Evolutionary conservation across 2,113 vertebrate species (phyloP), one percentile per base, ranked within the genome.

Genomic region (Hyaena hyaena): DNA sequence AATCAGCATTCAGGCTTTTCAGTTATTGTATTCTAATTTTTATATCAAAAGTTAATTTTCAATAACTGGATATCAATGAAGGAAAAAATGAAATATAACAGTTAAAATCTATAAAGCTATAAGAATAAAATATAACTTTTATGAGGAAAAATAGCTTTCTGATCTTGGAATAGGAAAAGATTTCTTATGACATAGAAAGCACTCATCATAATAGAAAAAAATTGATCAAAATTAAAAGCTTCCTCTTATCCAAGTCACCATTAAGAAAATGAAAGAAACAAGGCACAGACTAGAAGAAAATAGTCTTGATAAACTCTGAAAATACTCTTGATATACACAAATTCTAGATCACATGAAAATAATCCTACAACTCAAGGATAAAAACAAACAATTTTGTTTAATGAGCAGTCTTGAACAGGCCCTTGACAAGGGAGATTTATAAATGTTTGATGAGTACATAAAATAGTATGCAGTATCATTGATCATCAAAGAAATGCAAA

Each of bases 261-360:
- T 82, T 87, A 90, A 94, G 73, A 87, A 97, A 92, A 96, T 89
- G 53, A 94, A 48, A 69, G 26, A 96, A 31, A 55, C 17, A 95
- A 88, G 26, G 1, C 35, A 91, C 28, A 66, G 31, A 85, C 23
- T 71, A 63, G 33, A 90, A 95, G 24, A 90, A 88, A 92, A 88
- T 94, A 50, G 33, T 93, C 11, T 87, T 79, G 5, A 50, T 33
- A 85, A 19, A 79, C 14, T 28, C 17, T 80, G 63, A 93, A 94
- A 88, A 95, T 86, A 71, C n/a, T 69, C 28, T 81, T 85, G 3
- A 77, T 58, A 71, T 14, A 93, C 6, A 88, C 24, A 88, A 93
- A 81, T 65, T 93, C 39, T 71, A 79, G 31, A 48, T 43, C 63
- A 48, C 26, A 85, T 31, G 4, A 83, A 83, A 84, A 88, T 94